Base-by-base conservation (phyloP, 2,797 vertebrate genomes). In the Lithobates sylvaticus region DNA sequence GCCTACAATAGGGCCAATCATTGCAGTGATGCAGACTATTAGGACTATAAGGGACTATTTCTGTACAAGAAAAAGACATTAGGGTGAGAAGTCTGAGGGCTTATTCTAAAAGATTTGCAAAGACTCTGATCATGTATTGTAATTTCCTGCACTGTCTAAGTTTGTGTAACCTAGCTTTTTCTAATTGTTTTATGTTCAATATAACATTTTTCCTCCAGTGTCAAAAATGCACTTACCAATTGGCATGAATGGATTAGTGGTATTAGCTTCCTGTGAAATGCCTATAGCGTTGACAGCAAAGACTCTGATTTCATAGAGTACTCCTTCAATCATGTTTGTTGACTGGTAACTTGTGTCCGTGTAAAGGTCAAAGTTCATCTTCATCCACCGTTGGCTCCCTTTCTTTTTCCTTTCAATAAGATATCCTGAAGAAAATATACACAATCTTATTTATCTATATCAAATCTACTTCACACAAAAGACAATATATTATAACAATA, bases 171-270 rank as follows among this genome's bases (percentile, higher is more conserved):
- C 15, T 54, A 54, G 5, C 18, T 13, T 21, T 54, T 54, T 54
- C 50, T 18, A 54, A 16, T 16, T 18, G 50, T 54, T 54, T 54
- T 54, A 54, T 6, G 13, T 4, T 54, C 50, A 5, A 1, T 54
- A 54, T 54, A 21, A 1, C 5, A 54, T 54, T 39, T 54, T 16
- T 54, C 50, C 50, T 54, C 50, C 15, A 13, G 0, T 54, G 50
- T 54, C 15, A 61, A 27, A 26, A 67, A 27, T 9, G 15, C 3
- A 23, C 88, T 88, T 90, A 98, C 97, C 97, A 0, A 98, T 97
- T 64, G 97, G 96, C 96, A 98, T 98, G 94, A 98, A 98, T 89
- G 97, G 96, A 89, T 95, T 94, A 5, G 96, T 96, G 92, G 85
- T 94, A 10, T 54, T 81, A n/a, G 97, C 97, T 91, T 97, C 96